Evolutionary conservation across 2,888 invertebrate species (phyloP).

Genomic region (Melanotus villosus): DNA sequence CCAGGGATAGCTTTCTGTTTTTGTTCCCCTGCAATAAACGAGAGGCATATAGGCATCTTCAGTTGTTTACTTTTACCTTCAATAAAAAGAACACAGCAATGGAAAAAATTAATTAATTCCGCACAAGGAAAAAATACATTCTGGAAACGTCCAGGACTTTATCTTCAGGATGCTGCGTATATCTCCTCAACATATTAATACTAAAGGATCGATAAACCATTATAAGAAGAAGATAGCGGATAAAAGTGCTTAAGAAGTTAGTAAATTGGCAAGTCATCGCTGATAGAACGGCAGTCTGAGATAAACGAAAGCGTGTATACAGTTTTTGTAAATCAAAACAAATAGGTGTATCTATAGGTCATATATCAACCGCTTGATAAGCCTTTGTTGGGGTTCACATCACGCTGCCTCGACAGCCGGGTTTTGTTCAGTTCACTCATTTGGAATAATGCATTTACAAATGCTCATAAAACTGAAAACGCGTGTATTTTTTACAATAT

Average conservation of each 20-base stretch:
- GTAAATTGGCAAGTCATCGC: slow-evolving; percentile 43
- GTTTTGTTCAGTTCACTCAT: slow-evolving; percentile 34
- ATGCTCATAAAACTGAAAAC: slow-evolving; percentile 28
- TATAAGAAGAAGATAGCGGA: slow-evolving; percentile 41
- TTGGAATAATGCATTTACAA: slow-evolving; percentile 36
- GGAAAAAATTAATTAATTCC: slow-evolving; percentile 16
- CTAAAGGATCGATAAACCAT: slow-evolving; percentile 40
- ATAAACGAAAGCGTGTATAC: slow-evolving; percentile 42
- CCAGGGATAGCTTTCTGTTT: neutral
- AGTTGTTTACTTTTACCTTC: neutral
- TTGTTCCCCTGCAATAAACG: neutral
- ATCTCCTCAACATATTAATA: slow-evolving; percentile 41
- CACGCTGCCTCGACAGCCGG: slow-evolving; percentile 28
- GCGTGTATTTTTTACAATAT: slow-evolving; percentile 4
- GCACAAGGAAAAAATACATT: slow-evolving; percentile 14
- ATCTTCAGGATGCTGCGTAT: slow-evolving; percentile 32
- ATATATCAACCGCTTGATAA: slow-evolving; percentile 41
- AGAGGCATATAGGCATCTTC: neutral
- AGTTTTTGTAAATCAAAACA: slow-evolving; percentile 45
- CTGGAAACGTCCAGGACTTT: slow-evolving; percentile 25
- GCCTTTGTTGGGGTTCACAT: slow-evolving; percentile 39
- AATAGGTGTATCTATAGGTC: slow-evolving; percentile 44
- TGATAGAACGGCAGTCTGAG: slow-evolving; percentile 38
- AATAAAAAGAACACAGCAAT: slow-evolving; percentile 1
- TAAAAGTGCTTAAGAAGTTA: slow-evolving; percentile 40